A percentile compares a stretch with the other conserved stretches of the same genome.
Evolutionary conservation across 2,888 invertebrate genomes (phyloP).

Genomic region (Choristoneura rosaceana): DNA sequence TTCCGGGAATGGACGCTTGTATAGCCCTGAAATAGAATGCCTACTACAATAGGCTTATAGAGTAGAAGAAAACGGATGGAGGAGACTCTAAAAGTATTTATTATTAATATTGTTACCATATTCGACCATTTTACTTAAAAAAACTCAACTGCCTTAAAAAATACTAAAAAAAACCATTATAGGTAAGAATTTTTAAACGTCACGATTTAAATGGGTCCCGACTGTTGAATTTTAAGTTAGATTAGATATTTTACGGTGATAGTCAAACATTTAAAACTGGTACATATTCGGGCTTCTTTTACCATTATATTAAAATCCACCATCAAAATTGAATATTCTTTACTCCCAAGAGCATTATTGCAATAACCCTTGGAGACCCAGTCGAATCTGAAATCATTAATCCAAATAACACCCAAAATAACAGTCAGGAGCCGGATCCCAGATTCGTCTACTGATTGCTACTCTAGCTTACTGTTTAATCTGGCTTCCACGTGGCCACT

Average conservation of each 20-base stretch:
- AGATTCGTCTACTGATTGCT: constrained; percentile 33
- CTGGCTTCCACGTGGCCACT: constrained; percentile 23
- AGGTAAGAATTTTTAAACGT: too few species aligned
- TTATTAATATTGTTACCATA: too few species aligned
- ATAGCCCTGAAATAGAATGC: too few species aligned
- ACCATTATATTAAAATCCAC: not conserved
- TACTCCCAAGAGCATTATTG: not conserved
- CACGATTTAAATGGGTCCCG: too few species aligned
- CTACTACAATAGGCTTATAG: too few species aligned
- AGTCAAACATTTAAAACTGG: not conserved
- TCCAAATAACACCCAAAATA: constrained; percentile 8
- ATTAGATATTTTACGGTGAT: too few species aligned
- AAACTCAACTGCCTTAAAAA: too few species aligned
- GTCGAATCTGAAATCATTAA: not conserved
- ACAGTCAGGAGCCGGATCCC: not conserved
- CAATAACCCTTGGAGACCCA: constrained; percentile 9
- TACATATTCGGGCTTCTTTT: not conserved
- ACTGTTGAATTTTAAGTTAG: too few species aligned
- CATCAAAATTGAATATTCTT: not conserved
- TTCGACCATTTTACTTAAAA: too few species aligned
- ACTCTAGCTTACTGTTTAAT: constrained; percentile 24
- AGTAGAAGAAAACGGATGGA: too few species aligned
- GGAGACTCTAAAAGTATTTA: too few species aligned
- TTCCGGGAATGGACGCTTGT: constrained; percentile 4
- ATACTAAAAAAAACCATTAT: too few species aligned